These are phyloP conservation scores for Python bivittatus DNA, from an alignment of 2,113 vertebrate genomes.

Conservation along the genomic window DNA sequence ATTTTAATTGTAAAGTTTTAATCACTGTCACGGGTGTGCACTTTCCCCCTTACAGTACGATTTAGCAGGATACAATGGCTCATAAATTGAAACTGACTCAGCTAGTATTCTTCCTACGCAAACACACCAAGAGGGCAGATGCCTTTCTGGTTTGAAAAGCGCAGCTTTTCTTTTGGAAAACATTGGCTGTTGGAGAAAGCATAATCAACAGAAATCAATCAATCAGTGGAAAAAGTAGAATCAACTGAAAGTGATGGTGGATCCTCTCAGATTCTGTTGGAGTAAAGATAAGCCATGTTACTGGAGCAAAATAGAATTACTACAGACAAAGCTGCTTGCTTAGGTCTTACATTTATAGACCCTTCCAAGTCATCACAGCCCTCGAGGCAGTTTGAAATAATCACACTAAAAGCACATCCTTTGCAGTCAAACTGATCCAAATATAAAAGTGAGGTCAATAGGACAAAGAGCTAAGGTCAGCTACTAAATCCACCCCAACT, in stretches of 20 bases:
- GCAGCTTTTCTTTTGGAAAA: background rate
- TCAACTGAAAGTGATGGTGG: background rate
- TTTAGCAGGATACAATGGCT: background rate
- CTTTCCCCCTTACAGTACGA: background rate
- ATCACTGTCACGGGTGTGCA: background rate
- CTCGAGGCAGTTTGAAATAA: background rate
- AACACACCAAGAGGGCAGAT: background rate
- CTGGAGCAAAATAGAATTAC: background rate
- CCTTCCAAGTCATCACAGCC: background rate
- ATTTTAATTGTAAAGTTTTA: background rate
- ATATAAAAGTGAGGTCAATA: background rate
- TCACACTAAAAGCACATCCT: background rate
- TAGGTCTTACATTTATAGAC: background rate
- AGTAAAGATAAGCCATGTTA: background rate
- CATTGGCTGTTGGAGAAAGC: background rate
- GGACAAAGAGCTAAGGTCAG: background rate
- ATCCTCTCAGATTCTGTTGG: background rate
- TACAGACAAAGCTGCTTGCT: background rate
- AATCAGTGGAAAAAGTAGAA: background rate
- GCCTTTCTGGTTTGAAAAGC: background rate
- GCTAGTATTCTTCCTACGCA: background rate
- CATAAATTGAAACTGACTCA: background rate
- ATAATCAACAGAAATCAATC: background rate
- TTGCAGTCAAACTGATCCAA: background rate
- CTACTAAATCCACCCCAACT: background rate